Conservation (phyloP, 1,140 invertebrate genomes). For the Aphelenchoides avenae region DNA sequence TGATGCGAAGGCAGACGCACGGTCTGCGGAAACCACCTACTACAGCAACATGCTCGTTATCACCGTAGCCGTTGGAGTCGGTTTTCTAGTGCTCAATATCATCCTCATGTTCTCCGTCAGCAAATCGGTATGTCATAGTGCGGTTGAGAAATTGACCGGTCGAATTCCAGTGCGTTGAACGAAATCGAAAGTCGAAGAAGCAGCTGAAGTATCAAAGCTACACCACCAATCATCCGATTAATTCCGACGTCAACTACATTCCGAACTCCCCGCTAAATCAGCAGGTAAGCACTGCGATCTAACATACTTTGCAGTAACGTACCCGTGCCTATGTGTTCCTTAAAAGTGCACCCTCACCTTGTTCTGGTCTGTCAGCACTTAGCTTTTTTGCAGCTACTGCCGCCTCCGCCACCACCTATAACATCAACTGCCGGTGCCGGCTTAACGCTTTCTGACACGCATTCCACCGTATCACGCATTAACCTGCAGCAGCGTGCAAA, state of each 20-base stretch:
- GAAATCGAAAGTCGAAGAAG: constrained; percentile 39
- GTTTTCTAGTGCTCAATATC: constrained; percentile 32
- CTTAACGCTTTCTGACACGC: not conserved
- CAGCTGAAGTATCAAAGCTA: constrained; percentile 56
- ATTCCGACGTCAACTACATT: constrained; percentile 39
- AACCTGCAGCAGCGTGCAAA: constrained; percentile 4
- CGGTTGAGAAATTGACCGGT: not conserved
- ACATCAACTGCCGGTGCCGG: not conserved
- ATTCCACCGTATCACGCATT: constrained; percentile 1
- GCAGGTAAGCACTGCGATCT: constrained; percentile 26
- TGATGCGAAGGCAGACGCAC: too few relatives aligned
- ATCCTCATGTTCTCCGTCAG: constrained; percentile 30
- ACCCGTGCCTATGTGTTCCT: constrained; percentile 1
- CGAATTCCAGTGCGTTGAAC: constrained; percentile 36
- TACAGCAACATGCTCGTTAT: too few relatives aligned
- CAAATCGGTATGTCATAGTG: constrained; percentile 11
- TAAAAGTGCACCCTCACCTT: too few relatives aligned
- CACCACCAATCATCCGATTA: constrained; percentile 32
- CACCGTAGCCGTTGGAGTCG: constrained; percentile 24
- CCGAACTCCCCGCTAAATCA: constrained; percentile 31
- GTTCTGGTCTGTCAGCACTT: not conserved
- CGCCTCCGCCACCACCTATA: constrained; percentile 33
- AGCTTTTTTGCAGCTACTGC: constrained; percentile 27
- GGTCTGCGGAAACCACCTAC: too few relatives aligned
- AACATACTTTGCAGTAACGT: not conserved